Conservation (phyloP, 1,140 invertebrate species). For the Pseudomyrmex cubaensis region DNA sequence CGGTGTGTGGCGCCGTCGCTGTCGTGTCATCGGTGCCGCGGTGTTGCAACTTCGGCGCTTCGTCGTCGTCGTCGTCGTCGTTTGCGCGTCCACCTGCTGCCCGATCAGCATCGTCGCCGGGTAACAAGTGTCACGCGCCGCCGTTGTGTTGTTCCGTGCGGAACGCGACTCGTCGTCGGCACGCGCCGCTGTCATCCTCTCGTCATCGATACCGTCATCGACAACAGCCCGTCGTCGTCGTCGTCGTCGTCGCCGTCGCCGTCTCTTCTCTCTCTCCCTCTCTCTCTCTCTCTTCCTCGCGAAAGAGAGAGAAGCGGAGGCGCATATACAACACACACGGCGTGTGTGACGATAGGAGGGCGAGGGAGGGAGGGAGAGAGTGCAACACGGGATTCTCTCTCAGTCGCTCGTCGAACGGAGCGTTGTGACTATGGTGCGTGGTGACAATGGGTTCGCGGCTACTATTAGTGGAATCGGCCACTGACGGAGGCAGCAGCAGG, state of each 20-base stretch:
- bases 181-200: constrained; percentile 3
- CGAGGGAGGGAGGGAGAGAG: constrained; percentile 25
- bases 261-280: background rate
- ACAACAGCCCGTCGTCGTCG: background rate
- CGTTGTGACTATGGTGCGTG: constrained; percentile 42
- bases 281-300: background rate
- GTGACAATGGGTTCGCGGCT: constrained; percentile 66
- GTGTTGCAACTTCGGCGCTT: background rate
- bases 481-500: constrained; percentile 48
- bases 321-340: background rate
- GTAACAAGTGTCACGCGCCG: constrained; percentile 44
- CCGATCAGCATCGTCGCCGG: constrained; percentile 30
- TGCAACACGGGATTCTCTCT: constrained; percentile 38
- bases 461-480: constrained; percentile 34
- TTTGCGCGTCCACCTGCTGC: background rate
- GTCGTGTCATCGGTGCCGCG: background rate
- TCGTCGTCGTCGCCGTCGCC: background rate
- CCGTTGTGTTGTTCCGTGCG: background rate
- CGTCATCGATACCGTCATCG: constrained; percentile 7
- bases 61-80: background rate
- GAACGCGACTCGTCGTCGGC: background rate
- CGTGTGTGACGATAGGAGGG: background rate
- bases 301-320: constrained; percentile 17
- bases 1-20: background rate
- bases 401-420: constrained; percentile 62